phyloP scores from a whole-genome alignment of 2,797 vertebrate genomes.

The Mallotus villosus region DNA sequence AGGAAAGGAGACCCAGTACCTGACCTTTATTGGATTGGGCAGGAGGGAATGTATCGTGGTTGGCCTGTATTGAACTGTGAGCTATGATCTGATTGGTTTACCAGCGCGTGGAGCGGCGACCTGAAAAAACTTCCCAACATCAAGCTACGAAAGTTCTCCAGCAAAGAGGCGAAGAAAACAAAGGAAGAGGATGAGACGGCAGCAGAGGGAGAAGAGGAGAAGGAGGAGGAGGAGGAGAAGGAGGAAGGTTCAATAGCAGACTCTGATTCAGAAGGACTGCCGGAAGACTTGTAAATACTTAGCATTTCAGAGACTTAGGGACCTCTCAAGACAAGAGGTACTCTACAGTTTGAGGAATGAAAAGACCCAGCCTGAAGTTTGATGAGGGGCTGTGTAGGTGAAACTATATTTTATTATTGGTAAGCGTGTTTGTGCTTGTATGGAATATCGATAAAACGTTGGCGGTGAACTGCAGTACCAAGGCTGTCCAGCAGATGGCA shows the following conservation, averaged over 20 bases:
- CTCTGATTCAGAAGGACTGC: slow-evolving; percentile 36
- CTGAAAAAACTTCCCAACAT: slow-evolving; percentile 93
- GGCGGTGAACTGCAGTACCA: slow-evolving; percentile 25
- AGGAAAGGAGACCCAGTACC: background rate
- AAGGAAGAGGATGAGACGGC: slow-evolving; percentile 34
- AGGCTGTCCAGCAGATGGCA: slow-evolving; percentile 38
- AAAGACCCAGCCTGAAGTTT: background rate
- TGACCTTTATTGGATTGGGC: background rate
- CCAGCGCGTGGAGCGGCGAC: slow-evolving; percentile 92
- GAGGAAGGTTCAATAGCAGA: slow-evolving; percentile 53
- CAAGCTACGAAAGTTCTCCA: slow-evolving; percentile 87
- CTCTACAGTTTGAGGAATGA: background rate
- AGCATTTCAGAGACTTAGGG: background rate
- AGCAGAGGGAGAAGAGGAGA: slow-evolving; percentile 49
- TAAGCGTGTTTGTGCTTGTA: background rate
- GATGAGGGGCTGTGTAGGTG: background rate
- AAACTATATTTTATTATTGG: background rate
- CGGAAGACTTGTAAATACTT: slow-evolving; percentile 14
- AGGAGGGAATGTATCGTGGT: background rate
- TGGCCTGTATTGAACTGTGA: background rate
- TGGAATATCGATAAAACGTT: background rate
- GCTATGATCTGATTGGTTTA: slow-evolving; percentile 7
- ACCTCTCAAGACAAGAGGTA: background rate
- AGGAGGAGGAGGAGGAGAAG: slow-evolving; percentile 44
- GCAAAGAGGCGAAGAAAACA: slow-evolving; percentile 59